Base-by-base conservation (phyloP, 2,113 vertebrate species). In the Urocynchramus pylzowi region DNA sequence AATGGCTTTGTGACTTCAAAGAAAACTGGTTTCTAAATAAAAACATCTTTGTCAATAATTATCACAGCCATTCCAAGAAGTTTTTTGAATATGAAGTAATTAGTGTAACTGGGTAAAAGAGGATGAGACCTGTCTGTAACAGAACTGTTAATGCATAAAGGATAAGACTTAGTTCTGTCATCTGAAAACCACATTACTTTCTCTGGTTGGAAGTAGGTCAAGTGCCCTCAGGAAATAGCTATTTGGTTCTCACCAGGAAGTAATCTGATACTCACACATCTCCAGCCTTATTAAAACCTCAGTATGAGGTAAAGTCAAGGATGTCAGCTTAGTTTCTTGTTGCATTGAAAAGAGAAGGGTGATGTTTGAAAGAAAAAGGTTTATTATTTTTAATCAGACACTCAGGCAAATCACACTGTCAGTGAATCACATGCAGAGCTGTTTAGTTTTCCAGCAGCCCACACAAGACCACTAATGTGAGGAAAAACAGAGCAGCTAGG, bases 261-360 rank as follows among this genome's bases (percentile, higher is more conserved):
- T 95, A 95, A 96, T 78, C 73, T 89, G 89, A 95, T 84, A 95
- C 90, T 92, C 47, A 52, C 75, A 70, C 52, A 53, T 86, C 79
- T 95, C 65, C 76, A 86, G 68, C n/a, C 68, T 94, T 84, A 94
- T 93, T 95, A 92, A 95, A 96, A 88, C 83, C 79, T 77, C 86
- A 56, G 60, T 73, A 59, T 64, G 85, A 91, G 47, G 76, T 68
- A 69, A 94, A 96, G 75, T 83, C 83, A 76, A 91, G 44, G 82
- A 78, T 85, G 88, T 91, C 87, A 94, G 54, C 64, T 70, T 78
- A 87, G 47, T 83, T 91, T 92, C 73, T 71, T 64, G 5, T 60
- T 86, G 59, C 52, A 74, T 19, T 89, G 61, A 93, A 79, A 2
- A 7, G 73, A 71, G 63, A 95, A 87, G 35, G 31, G 45, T 50